Evolutionary conservation across 2,113 vertebrate species (phyloP).

Genomic region (Pseudois nayaur): DNA sequence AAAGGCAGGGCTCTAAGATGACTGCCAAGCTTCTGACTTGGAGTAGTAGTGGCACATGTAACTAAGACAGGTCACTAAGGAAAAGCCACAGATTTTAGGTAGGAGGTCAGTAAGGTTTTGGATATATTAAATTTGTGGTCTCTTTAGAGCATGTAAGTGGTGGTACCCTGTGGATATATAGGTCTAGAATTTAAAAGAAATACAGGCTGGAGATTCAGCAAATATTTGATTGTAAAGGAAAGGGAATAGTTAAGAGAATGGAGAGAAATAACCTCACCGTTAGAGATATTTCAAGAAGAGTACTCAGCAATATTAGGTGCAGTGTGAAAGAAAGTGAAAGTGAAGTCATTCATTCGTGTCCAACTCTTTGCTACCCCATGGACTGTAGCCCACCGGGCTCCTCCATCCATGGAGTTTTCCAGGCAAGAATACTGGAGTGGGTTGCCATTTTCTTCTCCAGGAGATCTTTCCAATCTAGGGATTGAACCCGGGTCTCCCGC

Average conservation of each 20-base stretch:
- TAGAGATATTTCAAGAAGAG: conserved; percentile 34
- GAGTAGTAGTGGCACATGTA: background rate
- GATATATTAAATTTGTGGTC: background rate
- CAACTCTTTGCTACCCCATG: background rate
- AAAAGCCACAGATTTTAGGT: background rate
- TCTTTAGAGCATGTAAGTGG: background rate
- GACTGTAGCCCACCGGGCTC: background rate
- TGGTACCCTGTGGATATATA: background rate
- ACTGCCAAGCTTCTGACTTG: background rate
- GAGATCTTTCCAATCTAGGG: background rate
- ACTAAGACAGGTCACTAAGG: background rate
- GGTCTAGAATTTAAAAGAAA: background rate
- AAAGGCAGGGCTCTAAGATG: background rate
- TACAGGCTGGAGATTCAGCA: background rate
- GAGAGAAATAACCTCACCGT: background rate
- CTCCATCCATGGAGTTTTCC: background rate
- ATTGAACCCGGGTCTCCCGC: background rate
- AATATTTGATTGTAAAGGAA: background rate
- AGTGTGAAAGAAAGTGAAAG: background rate
- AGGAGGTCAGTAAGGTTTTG: background rate
- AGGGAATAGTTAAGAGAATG: background rate
- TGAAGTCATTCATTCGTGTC: background rate
- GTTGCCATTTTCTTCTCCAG: background rate
- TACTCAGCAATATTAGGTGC: background rate
- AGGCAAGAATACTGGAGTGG: background rate